Evolutionary conservation across 2,888 invertebrate genomes (phyloP).

Genomic region (Fragum sueziense): DNA sequence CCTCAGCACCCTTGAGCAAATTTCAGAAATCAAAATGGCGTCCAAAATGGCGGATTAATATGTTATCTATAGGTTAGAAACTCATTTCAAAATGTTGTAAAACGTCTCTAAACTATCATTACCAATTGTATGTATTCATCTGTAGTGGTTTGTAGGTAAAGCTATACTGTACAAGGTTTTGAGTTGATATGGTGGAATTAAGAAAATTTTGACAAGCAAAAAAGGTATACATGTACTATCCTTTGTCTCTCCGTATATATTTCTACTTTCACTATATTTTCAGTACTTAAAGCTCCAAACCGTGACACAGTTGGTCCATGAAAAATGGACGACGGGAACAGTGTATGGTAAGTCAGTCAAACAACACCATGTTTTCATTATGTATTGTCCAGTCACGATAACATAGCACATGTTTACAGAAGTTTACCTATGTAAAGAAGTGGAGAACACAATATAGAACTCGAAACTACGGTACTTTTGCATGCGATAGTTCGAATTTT

Average conservation of each 20-base stretch:
- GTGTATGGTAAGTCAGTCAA: slow-evolving; percentile 41
- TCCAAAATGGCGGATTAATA: too few relatives aligned
- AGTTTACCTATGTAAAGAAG: not conserved
- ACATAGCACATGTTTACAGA: too few relatives aligned
- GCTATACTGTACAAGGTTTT: not conserved
- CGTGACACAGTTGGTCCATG: slow-evolving; percentile 25
- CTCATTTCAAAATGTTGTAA: not conserved
- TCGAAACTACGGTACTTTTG: not conserved
- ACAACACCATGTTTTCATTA: not conserved
- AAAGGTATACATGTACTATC: not conserved
- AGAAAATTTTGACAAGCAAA: too few relatives aligned
- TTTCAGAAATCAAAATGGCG: too few relatives aligned
- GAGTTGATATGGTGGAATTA: too few relatives aligned
- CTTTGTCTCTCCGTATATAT: not conserved
- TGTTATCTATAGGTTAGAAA: too few relatives aligned
- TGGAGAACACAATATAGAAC: not conserved
- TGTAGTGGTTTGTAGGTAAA: not conserved
- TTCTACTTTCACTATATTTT: not conserved
- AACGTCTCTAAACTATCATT: too few relatives aligned
- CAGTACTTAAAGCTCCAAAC: slow-evolving; percentile 45
- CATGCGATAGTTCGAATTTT: not conserved
- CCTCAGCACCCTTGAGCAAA: too few relatives aligned
- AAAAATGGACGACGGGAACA: slow-evolving; percentile 44
- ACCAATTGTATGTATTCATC: not conserved
- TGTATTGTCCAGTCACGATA: not conserved